Percentiles rank a stretch among this genome's conserved stretches.
Evolutionary conservation across 1,140 invertebrate genomes (phyloP).

Genomic region (Bicyclus anynana): DNA sequence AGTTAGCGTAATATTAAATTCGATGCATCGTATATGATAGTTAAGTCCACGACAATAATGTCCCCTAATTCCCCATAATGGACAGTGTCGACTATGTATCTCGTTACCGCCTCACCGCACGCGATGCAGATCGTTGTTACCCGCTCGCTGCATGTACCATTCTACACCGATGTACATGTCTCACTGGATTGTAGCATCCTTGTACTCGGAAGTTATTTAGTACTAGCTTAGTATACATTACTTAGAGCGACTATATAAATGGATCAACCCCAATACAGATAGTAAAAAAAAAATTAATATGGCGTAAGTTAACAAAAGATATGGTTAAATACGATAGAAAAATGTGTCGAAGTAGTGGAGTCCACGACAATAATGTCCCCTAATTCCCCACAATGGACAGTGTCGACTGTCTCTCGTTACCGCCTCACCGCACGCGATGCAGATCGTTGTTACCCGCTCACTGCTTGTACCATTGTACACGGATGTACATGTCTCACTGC

Average conservation of each 20-base stretch:
- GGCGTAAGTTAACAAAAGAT: no score
- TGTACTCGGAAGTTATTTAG: no score
- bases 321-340: no score
- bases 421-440: conserved; percentile 2
- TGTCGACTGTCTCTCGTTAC: neutral
- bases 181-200: neutral
- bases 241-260: no score
- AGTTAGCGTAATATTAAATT: no score
- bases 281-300: no score
- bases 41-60: neutral
- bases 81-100: neutral
- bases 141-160: neutral
- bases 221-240: no score
- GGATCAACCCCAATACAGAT: no score
- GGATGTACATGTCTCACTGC: neutral
- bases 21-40: no score
- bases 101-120: conserved; percentile 1
- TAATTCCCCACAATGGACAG: neutral
- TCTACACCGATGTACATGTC: neutral
- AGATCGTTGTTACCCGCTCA: neutral
- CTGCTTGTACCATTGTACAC: neutral
- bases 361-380: neutral
- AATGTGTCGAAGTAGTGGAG: no score
- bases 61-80: neutral
- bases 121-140: conserved; percentile 2